Base-by-base conservation (phyloP, 2,113 vertebrate genomes). In the Picathartes gymnocephalus region DNA sequence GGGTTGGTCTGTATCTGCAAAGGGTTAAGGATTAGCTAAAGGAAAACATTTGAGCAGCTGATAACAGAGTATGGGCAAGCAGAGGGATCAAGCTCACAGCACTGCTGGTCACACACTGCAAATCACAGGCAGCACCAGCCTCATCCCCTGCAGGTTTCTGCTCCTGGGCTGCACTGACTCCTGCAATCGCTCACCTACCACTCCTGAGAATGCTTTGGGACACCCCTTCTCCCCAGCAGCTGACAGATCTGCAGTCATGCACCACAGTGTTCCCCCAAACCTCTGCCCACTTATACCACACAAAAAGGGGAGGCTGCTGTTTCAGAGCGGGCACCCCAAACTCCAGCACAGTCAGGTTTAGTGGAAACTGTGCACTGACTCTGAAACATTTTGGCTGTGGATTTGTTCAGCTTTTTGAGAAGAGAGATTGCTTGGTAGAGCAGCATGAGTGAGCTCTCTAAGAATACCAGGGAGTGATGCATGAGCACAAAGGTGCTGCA, bases 21-120 rank as follows among this genome's bases (percentile, higher is more conserved):
- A 79, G 69, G 84, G 90, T 89, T 91, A 91, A 91, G 84, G 77
- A 91, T 78, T 62, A 87, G 60, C 69, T 81, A 45, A 81, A 64
- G 65, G 65, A 92, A 96, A 96, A 81, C 64, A 71, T 70, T 50
- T 65, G 72, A 84, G 60, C 84, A 56, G 77, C 39, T 73, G 86
- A 86, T 78, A 96, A 50, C 54, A 62, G 58, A 70, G 54, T 18
- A 9, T 7, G 74, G 74, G 5, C 62, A 57, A 93, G 57, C 56
- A 83, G 81, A 6, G 50, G 68, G 80, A 69, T 66, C 37, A 11
- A 83, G 53, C 82, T 86, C 44, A 2, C 50, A 58, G 17, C 10
- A 1, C n/a, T 31, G 40, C 68, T 65, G 65, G 39, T 58, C 84
- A 57, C 83, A 89, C 83, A 3, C 3, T 40, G 40, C 86, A 81